Percentiles rank a stretch among this genome's conserved stretches.
Evolutionary conservation across 2,113 vertebrate species (phyloP).

Genomic region (Amphiprion percula): DNA sequence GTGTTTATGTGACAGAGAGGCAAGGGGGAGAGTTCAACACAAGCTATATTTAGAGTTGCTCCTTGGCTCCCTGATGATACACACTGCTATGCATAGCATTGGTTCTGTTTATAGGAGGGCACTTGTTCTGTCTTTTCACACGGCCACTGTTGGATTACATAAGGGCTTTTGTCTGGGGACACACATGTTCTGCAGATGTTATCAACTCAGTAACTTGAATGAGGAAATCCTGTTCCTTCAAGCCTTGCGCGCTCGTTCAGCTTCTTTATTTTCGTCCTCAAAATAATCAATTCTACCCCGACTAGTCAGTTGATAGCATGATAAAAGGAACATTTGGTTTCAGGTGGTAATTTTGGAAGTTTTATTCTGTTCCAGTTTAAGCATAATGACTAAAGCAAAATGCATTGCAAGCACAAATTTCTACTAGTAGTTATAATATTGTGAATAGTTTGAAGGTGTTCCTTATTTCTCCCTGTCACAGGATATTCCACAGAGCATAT

Average conservation of each 20-base stretch:
- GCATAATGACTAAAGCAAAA: background rate
- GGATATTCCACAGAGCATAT: background rate
- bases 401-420: background rate
- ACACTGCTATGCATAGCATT: slow-evolving; percentile 39
- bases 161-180: slow-evolving; percentile 17
- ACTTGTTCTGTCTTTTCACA: slow-evolving; percentile 44
- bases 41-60: slow-evolving; percentile 68
- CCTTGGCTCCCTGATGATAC: slow-evolving; percentile 51
- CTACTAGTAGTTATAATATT: background rate
- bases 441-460: too few species aligned
- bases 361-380: background rate
- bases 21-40: slow-evolving; percentile 52
- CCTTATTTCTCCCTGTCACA: background rate
- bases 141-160: slow-evolving; percentile 42
- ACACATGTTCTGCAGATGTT: slow-evolving; percentile 20
- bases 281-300: background rate
- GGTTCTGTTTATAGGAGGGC: slow-evolving; percentile 58
- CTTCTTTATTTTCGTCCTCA: background rate
- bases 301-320: background rate
- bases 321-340: background rate
- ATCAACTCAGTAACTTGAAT: background rate
- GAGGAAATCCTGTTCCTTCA: background rate
- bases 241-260: background rate
- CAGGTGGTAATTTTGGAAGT: background rate
- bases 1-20: slow-evolving; percentile 39